Base-by-base conservation (phyloP, 2,888 invertebrate genomes). In the Chydorus sphaericus region DNA sequence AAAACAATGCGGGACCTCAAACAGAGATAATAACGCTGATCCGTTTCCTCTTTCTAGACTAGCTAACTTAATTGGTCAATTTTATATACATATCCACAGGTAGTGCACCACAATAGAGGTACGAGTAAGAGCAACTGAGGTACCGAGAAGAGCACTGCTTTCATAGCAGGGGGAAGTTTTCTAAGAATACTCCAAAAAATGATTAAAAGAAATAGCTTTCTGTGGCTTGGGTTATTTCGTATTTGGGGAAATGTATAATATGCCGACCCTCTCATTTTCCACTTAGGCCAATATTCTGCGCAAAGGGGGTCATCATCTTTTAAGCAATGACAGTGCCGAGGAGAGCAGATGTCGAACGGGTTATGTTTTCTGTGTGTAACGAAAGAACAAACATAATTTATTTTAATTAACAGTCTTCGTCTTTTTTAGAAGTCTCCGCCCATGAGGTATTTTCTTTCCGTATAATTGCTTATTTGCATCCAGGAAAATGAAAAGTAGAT, bases 391-490 rank as follows among this genome's bases (percentile, higher is more conserved):
- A 14, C 20, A 8, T 2, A 44, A 20, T 26, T 6, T 36, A 6
- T 2, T 7, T n/a, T 36, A 16, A n/a, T 2, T 36, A 7, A n/a
- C 14, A 3, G 16, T 36, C 14, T 36, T 16, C 36, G 16, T 16
- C 36, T n/a, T n/a, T 14, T 36, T 2, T 36, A 7, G 14, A 36
- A 3, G 16, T 36, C 14, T 36, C 36, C 36, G 16, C 36, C 36
- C 36, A n/a, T 36, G 14, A 3, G 36, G 36, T 4, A 6, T 36
- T n/a, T 36, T 36, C 16, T 36, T 4, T 36, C 14, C 26, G 10
- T 44, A 33, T 33, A 44, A 44, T 44, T 44, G 44, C 44, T 44
- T 44, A 44, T 44, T 44, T 44, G 44, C 44, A 44, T 44, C 26
- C 20, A 44, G 44, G 16, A 23, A 5, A 23, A 5, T 2, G 20